phyloP scores from a whole-genome alignment of 2,888 invertebrate genomes.

The Caenorhabditis uteleia region DNA sequence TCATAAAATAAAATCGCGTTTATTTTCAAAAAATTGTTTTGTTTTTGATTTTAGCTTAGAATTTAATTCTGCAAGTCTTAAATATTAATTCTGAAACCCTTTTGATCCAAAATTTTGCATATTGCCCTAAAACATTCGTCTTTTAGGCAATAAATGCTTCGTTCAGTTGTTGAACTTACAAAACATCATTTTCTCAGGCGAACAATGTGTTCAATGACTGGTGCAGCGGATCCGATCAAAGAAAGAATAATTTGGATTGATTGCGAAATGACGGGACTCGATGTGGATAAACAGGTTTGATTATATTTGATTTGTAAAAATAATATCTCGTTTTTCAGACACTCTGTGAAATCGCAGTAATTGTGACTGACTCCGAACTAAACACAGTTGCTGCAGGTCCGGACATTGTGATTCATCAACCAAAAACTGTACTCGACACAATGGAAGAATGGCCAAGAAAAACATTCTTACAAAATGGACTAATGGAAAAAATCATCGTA shows the following conservation, averaged over 20 bases:
- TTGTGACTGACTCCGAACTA: slow-evolving; percentile 79
- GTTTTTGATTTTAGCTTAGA: too few relatives aligned
- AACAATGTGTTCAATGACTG: slow-evolving; percentile 22
- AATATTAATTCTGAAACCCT: too few relatives aligned
- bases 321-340: slow-evolving; percentile 73
- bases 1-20: too few relatives aligned
- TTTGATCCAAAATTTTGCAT: too few relatives aligned
- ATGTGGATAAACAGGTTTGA: slow-evolving; percentile 68
- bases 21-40: too few relatives aligned
- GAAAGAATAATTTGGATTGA: slow-evolving; percentile 62
- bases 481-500: slow-evolving; percentile 77
- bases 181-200: too few relatives aligned
- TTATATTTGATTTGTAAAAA: not conserved
- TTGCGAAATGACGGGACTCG: slow-evolving; percentile 83
- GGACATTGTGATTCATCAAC: slow-evolving; percentile 81
- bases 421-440: slow-evolving; percentile 77
- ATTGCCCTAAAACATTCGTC: too few relatives aligned
- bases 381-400: slow-evolving; percentile 71
- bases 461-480: slow-evolving; percentile 84
- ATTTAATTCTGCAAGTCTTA: too few relatives aligned
- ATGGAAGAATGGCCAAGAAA: slow-evolving; percentile 87
- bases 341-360: slow-evolving; percentile 87
- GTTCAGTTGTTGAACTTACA: too few relatives aligned
- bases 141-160: too few relatives aligned
- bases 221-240: slow-evolving; percentile 21